Evolutionary conservation across 2,113 vertebrate species (phyloP).

Genomic region (Corythornis cristatus): DNA sequence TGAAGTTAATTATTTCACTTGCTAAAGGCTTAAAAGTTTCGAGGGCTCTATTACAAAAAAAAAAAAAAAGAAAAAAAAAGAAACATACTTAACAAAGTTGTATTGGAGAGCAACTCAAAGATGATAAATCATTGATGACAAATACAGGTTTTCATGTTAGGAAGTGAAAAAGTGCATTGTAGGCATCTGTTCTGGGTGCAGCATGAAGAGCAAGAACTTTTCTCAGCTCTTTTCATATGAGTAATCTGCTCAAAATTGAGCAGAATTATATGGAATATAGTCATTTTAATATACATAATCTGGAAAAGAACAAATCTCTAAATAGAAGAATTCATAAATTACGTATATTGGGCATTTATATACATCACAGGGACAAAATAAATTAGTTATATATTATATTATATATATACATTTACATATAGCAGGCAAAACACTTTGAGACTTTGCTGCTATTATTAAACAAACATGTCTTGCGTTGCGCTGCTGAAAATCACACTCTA

Average conservation of each 20-base stretch:
- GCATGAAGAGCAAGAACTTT: neutral
- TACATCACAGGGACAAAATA: neutral
- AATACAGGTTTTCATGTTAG: constrained; percentile 16
- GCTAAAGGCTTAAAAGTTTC: neutral
- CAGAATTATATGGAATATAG: neutral
- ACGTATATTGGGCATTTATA: neutral
- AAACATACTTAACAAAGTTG: neutral
- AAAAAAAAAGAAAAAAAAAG: neutral
- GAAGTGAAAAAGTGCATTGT: neutral
- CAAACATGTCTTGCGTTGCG: neutral
- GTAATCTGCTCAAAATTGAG: neutral
- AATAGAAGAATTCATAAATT: neutral
- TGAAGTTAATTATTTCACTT: neutral
- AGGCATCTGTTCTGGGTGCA: constrained; percentile 33
- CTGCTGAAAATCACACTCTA: neutral
- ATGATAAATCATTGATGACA: constrained; percentile 47
- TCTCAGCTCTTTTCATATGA: neutral
- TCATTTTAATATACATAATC: neutral
- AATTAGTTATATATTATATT: too few relatives aligned
- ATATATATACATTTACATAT: too few relatives aligned
- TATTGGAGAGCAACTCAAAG: neutral
- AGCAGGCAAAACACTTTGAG: neutral
- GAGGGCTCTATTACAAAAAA: neutral
- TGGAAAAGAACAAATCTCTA: neutral
- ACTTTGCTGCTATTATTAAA: neutral